Base-by-base conservation (phyloP, 2,113 vertebrate species). In the Jacana jacana region DNA sequence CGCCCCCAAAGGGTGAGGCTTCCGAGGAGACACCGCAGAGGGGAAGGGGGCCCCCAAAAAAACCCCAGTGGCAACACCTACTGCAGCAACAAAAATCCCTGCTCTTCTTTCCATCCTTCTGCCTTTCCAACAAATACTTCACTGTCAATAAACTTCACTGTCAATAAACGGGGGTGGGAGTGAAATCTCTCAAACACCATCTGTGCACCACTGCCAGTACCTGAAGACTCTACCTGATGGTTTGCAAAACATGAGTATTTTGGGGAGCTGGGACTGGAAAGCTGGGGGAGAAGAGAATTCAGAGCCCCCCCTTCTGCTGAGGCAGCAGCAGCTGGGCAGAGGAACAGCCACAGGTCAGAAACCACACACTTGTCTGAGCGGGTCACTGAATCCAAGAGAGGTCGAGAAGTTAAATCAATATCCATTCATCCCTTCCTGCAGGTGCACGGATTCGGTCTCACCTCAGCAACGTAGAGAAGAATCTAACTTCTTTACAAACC, bases 21-120 rank as follows among this genome's bases (percentile, higher is more conserved):
- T 91, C 90, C 72, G 94, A 76, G 88, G 91, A 82, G 86, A 78
- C 92, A 91, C 54, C 96, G 52, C 82, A 95, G 80, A 65, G 48
- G 71, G 89, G 40, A 57, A 68, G 40, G 27, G 63, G 77, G 63
- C 75, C 51, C 88, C n/a, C n/a, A n/a, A 94, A 85, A 96, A 97
- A 95, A 27, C 39, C 55, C 64, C 95, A 85, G 64, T 13, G 91
- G 17, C 58, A 64, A 87, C 52, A 68, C 83, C 52, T 91, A 90
- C 46, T 44, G 42, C 35, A 88, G 44, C 94, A 95, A 3, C 31
- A 79, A 84, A 93, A 96, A 96, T 20, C 75, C 81, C 87, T 83
- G 89, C 42, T 95, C 73, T 58, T 90, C 58, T 81, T 82, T 55
- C 60, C 61, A 33, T 54, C 37, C 19, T 92, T 66, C 40, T 63